phyloP scores from a whole-genome alignment of 2,888 invertebrate genomes.

The Piscicola geometra region DNA sequence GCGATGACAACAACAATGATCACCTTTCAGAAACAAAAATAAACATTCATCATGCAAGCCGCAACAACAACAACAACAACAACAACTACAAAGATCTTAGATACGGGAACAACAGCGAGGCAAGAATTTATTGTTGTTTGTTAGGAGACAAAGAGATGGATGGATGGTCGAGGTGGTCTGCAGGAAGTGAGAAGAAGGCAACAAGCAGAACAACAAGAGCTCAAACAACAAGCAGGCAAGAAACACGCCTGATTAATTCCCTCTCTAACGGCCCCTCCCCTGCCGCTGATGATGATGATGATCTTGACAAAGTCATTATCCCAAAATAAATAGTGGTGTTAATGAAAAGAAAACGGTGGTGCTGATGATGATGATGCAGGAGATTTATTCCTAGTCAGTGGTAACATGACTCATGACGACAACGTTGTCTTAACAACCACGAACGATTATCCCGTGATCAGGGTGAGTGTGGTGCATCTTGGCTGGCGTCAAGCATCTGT shows the following conservation, averaged over 20 bases:
- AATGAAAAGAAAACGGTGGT: not conserved
- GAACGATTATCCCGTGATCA: not conserved
- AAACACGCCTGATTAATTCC: slow-evolving; percentile 4
- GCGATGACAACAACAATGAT: not conserved
- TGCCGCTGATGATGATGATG: no score
- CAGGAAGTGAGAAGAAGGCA: not conserved
- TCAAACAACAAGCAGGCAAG: not conserved
- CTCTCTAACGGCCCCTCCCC: not conserved
- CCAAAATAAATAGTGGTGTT: no score
- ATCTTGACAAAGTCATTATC: not conserved
- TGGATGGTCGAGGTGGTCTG: not conserved
- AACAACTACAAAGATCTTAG: not conserved
- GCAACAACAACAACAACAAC: not conserved
- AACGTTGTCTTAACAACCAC: not conserved
- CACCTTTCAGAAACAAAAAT: not conserved
- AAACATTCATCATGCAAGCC: not conserved
- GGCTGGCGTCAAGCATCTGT: no score
- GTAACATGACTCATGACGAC: not conserved
- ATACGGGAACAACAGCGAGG: no score
- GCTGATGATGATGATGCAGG: not conserved
- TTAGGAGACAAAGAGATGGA: not conserved
- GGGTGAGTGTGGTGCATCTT: not conserved
- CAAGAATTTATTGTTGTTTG: not conserved
- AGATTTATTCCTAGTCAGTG: not conserved
- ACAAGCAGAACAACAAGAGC: no score